phyloP scores from a whole-genome alignment of 1,140 invertebrate genomes.

The Polypedilum vanderplanki region DNA sequence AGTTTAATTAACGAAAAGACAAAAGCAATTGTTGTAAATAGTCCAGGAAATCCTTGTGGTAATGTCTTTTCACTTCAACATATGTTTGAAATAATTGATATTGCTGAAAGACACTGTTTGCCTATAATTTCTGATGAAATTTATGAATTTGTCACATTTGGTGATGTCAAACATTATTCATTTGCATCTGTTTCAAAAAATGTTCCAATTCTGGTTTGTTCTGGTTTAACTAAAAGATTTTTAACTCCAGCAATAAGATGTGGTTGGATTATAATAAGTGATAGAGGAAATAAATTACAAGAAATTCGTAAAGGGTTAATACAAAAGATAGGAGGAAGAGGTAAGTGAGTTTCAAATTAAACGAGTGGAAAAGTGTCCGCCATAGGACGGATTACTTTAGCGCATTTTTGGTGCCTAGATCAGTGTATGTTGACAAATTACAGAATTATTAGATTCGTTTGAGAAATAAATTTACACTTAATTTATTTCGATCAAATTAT shows the following conservation, averaged over 20 bases:
- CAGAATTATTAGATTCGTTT: too few relatives aligned
- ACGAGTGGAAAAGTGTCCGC: too few relatives aligned
- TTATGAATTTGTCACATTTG: conserved; percentile 81
- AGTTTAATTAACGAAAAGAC: conserved; percentile 79
- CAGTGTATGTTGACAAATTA: too few relatives aligned
- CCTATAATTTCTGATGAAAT: conserved; percentile 91
- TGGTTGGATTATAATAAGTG: conserved; percentile 91
- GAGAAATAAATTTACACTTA: too few relatives aligned
- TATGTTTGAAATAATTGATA: conserved; percentile 65
- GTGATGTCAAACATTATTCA: conserved; percentile 66
- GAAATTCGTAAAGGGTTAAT: conserved; percentile 63
- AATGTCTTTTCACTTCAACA: conserved; percentile 77
- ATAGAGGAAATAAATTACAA: conserved; percentile 61
- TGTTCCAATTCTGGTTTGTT: conserved; percentile 77
- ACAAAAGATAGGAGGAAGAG: conserved; percentile 63
- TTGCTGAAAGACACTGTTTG: conserved; percentile 69
- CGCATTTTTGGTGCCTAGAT: too few relatives aligned
- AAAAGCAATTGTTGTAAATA: conserved; percentile 84
- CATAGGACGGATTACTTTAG: too few relatives aligned
- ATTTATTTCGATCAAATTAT: too few relatives aligned
- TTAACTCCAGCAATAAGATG: conserved; percentile 90
- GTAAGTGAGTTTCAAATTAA: too few relatives aligned
- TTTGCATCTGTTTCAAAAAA: conserved; percentile 70
- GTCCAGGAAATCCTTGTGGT: conserved; percentile 92
- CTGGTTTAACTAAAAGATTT: conserved; percentile 86